Evolutionary conservation across 2,113 vertebrate genomes (phyloP), one percentile per base, ranked within the genome.

Genomic region (Alces alces): DNA sequence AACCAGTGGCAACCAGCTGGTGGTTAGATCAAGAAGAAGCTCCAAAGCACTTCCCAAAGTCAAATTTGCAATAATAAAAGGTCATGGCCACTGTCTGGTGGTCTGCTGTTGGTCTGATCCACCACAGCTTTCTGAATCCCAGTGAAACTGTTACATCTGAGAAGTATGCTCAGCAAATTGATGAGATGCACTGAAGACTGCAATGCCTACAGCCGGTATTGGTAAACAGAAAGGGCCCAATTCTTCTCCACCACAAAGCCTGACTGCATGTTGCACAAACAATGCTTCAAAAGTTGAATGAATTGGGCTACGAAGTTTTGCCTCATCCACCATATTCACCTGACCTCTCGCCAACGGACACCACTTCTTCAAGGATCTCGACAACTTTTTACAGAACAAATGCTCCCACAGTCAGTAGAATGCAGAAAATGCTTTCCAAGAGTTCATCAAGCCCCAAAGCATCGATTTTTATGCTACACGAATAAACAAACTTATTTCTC

Each of bases 261-360:
- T 25, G 11, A 73, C 70, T 43, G 19, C 36, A 14, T 16, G 36
- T 43, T 7, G 36, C 19, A 14, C 70, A 25, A 39, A 23, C 66
- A 43, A 3, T 43, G 11, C 70, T 73, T 73, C 2, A 2, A 73
- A 73, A 73, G 70, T 25, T 73, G 36, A 73, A 73, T 73, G 36
- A 73, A 73, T 43, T 73, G 36, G 21, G 70, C 36, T 73, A 73
- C 0, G 6, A 43, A 7, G 36, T 43, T 7, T 25, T 73, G 36
- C 70, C 21, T 43, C 36, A 13, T 43, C 36, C 21, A 25, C 36
- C 7, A 73, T 43, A 73, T 43, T 43, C 36, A 43, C 70, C 70
- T 13, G 70, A 73, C 21, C 70, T 43, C 36, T 73, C 0, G 0
- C 70, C 70, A 43, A 43, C 21, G 0, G 3, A 73, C 36, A 25